A percentile compares a stretch with the other conserved stretches of the same genome.
Evolutionary conservation across 2,888 invertebrate genomes (phyloP).

Genomic region (Tachina lurida): DNA sequence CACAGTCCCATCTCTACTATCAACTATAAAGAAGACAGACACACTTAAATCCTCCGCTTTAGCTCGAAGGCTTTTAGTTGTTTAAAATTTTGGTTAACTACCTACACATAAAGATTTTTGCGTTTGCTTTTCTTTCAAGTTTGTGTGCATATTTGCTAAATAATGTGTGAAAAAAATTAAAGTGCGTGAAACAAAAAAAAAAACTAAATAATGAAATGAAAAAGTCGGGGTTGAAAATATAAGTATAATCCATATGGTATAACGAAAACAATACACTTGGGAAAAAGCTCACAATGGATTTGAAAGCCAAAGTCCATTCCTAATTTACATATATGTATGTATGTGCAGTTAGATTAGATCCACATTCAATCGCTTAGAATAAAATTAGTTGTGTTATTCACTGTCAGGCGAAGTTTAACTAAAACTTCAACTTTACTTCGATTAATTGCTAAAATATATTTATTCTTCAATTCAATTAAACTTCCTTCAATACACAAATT

Average conservation of each 20-base stretch:
- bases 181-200: slow-evolving; percentile 56
- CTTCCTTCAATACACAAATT: no score
- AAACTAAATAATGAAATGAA: slow-evolving; percentile 27
- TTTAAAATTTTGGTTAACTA: slow-evolving; percentile 47
- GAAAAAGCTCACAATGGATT: slow-evolving; percentile 3
- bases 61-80: slow-evolving; percentile 53
- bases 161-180: slow-evolving; percentile 69
- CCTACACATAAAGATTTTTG: slow-evolving; percentile 49
- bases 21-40: slow-evolving; percentile 20
- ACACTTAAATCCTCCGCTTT: slow-evolving; percentile 47
- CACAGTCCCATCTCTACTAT: not conserved
- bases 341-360: no score
- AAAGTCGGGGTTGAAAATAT: not conserved
- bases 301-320: no score
- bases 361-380: no score
- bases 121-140: slow-evolving; percentile 20
- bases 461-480: no score
- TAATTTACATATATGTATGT: no score
- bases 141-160: slow-evolving; percentile 60
- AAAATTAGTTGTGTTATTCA: no score
- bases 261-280: slow-evolving; percentile 5
- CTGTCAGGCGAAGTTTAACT: no score
- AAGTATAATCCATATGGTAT: slow-evolving; percentile 10
- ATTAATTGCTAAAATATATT: no score
- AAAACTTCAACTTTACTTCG: no score